phyloP scores from a whole-genome alignment of 2,113 vertebrate genomes.

The Tenebrosternarchus preto region DNA sequence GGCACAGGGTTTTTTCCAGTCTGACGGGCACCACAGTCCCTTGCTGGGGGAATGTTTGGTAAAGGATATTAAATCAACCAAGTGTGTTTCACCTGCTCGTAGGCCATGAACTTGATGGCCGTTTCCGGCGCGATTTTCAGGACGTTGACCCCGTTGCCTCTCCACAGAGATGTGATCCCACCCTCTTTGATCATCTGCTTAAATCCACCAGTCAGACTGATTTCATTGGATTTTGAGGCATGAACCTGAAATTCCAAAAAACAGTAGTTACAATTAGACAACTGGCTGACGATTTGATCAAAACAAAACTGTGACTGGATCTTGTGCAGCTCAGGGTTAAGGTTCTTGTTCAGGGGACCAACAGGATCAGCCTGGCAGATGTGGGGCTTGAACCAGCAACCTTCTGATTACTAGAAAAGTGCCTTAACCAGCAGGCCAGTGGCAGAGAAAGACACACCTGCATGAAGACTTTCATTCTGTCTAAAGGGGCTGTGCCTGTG shows the following conservation, averaged over 20 bases:
- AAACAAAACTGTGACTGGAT: no score
- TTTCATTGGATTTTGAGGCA: slow-evolving; percentile 84
- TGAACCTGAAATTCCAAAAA: slow-evolving; percentile 83
- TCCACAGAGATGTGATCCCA: slow-evolving; percentile 87
- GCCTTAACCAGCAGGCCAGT: no score
- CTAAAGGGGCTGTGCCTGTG: slow-evolving; percentile 93
- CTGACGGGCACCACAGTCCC: neutral
- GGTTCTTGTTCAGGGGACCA: no score
- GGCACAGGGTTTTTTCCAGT: neutral
- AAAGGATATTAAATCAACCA: no score
- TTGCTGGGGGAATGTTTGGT: no score
- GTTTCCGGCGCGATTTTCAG: slow-evolving; percentile 97
- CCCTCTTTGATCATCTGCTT: slow-evolving; percentile 97
- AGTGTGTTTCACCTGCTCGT: slow-evolving; percentile 83
- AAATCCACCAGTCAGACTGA: slow-evolving; percentile 85
- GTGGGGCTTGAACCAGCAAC: no score
- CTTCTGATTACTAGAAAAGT: no score
- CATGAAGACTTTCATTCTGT: slow-evolving; percentile 98
- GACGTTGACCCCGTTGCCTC: slow-evolving; percentile 96
- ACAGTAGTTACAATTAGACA: rapidly evolving
- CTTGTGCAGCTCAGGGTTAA: neutral
- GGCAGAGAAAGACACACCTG: no score
- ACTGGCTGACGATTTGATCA: no score
- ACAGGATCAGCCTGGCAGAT: no score
- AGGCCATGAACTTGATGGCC: slow-evolving; percentile 96